Evolutionary conservation across 2,113 vertebrate species (phyloP), one percentile per base, ranked within the genome.

Genomic region (Quiscalus mexicanus): DNA sequence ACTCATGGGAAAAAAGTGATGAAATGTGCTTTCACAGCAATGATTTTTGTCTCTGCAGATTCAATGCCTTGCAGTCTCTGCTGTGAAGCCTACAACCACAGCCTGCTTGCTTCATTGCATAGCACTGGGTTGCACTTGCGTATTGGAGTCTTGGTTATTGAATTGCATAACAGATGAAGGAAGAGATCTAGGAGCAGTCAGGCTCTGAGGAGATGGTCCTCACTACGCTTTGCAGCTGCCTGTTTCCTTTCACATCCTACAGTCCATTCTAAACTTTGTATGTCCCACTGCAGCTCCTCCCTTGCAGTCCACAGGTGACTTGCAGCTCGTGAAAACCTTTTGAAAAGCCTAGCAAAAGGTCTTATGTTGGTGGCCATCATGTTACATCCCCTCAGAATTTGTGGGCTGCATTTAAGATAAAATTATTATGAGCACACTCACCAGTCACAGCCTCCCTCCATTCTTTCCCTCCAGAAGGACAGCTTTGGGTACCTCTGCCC

Each of bases 1-100:
- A 67, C 25, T 95, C 71, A 70, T 24, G 64, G 60, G 47, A 86
- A 93, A 28, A 86, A 91, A 94, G 68, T 73, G 90, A 76, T 83
- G 75, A 95, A 95, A 90, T 82, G 44, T 88, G 81, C 62, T 88
- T 91, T 95, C 85, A 87, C 73, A 86, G 79, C n/a, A 70, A 39
- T 27, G 69, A 89, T 85, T 92, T 70, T 56, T 1, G 4, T 88
- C 79, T 82, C 79, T 87, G 81, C 33, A 49, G 67, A 76, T 91
- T 84, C 71, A 79, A 35, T 69, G 70, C 78, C 78, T 79, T 53
- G 30, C 70, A 80, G 55, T 12, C 23, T 85, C 81, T 79, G 25
- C 58, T 76, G 50, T 35, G 70, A 91, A 95, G 79, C 45, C 56
- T 53, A 30, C 39, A 83, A 22, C 44, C 23, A 35, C 33, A 90